These are phyloP conservation scores for Eueides isabella DNA, from an alignment of 1,140 invertebrate genomes.

Conservation along the genomic window DNA sequence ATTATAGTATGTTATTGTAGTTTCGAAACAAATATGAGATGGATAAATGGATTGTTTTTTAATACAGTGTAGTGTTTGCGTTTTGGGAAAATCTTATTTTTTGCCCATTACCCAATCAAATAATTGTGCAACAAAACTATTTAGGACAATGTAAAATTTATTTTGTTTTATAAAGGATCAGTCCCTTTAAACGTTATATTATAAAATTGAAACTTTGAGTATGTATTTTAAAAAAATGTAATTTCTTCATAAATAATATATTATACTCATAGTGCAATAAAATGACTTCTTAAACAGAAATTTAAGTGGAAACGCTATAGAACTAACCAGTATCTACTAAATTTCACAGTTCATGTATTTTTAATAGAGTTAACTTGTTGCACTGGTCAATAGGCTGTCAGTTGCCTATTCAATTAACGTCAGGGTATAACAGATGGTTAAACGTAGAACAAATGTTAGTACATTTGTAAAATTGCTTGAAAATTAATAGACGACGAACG, in stretches of 20 bases:
- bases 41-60: no score
- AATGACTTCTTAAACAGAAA: not conserved
- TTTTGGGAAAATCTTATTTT: not conserved
- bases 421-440: not conserved
- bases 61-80: no score
- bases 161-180: not conserved
- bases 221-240: not conserved
- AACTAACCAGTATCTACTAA: no score
- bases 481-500: not conserved
- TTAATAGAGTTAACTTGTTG: not conserved
- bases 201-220: not conserved
- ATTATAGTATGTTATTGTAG: no score
- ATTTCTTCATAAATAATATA: not conserved
- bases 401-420: not conserved
- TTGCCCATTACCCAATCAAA: not conserved
- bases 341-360: not conserved
- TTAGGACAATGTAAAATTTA: not conserved
- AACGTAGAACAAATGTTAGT: not conserved
- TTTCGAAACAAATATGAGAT: no score
- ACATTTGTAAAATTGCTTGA: not conserved
- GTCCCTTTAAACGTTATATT: not conserved
- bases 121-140: not conserved
- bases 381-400: not conserved
- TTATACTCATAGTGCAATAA: not conserved
- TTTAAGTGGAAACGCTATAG: no score